phyloP scores from a whole-genome alignment of 37 sponge, comb jelly and placozoan species.

The Halichondria panicea region DNA sequence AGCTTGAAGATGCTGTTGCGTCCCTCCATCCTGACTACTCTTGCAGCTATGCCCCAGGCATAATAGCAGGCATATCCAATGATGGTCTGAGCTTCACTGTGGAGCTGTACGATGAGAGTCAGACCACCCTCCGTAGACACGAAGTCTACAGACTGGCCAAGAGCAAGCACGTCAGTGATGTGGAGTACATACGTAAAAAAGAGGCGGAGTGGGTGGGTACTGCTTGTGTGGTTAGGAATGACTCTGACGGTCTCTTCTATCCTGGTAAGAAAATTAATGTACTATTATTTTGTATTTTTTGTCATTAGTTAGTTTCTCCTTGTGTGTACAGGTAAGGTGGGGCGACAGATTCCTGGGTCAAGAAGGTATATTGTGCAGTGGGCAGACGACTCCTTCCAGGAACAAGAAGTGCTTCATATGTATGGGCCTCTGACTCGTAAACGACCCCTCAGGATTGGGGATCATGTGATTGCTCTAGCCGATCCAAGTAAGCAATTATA shows the following conservation, averaged over 20 bases:
- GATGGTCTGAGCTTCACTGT: slow-evolving; percentile 41
- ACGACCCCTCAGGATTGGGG: slow-evolving; percentile 31
- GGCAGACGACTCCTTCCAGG: slow-evolving; percentile 25
- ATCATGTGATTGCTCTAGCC: slow-evolving; percentile 67
- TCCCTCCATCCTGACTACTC: slow-evolving; percentile 46
- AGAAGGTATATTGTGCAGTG: slow-evolving; percentile 34
- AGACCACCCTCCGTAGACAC: slow-evolving; percentile 18
- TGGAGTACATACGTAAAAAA: slow-evolving; percentile 35
- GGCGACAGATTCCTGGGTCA: slow-evolving; percentile 2
- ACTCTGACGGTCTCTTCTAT: slow-evolving; percentile 60
- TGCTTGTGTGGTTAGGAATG: slow-evolving; percentile 49
- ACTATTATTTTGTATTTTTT: neutral
- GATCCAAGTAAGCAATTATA: slow-evolving; percentile 15
- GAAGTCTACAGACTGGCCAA: slow-evolving; percentile 37
- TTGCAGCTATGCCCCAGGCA: slow-evolving; percentile 64
- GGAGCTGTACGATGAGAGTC: slow-evolving; percentile 44
- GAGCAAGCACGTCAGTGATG: slow-evolving; percentile 27
- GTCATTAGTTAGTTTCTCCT: neutral
- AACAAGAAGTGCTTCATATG: slow-evolving; percentile 41
- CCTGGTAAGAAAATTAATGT: slow-evolving; percentile 35
- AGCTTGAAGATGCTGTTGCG: slow-evolving; percentile 47
- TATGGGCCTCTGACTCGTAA: slow-evolving; percentile 55
- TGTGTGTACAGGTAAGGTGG: slow-evolving; percentile 43
- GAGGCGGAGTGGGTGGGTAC: slow-evolving; percentile 71
- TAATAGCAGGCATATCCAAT: slow-evolving; percentile 15